Evolutionary conservation across 2,888 invertebrate genomes (phyloP), one percentile per base, ranked within the genome.

Genomic region (Philereme transversata): DNA sequence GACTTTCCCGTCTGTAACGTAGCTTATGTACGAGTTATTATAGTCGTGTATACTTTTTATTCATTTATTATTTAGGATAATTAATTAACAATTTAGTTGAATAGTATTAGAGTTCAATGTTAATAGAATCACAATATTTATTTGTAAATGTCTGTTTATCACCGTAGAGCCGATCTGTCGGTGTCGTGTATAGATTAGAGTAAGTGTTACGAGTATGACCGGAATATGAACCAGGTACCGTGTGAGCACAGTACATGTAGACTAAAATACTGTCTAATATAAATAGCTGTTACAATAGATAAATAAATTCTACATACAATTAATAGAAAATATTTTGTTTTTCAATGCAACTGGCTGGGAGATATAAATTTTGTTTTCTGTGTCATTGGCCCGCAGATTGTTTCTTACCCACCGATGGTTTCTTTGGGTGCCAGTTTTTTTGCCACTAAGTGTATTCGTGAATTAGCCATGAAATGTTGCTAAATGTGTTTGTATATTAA

Each of bases 201-300:
- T 86, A 90, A 90, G 86, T 88, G 90, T 90, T 90, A n/a, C n/a
- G n/a, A n/a, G n/a, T n/a, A 86, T 77, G 22, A 83, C 84, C 85
- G 72, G 64, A 54, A 55, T 58, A 62, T 62, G 53, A 62, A 62
- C 51, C 65, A 71, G 81, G 78, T 84, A 82, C 71, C 70, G 80
- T 84, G 84, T 83, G 81, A 81, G 77, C 79, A 77, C 80, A 75
- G 74, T 62, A 55, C 55, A 49, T 52, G 46, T 60, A 55, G 50
- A 58, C 56, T 67, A 46, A 47, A 46, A 51, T 67, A 67, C 58
- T 61, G 47, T 64, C 57, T 55, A 55, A 61, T 64, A 64, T 63
- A 59, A 48, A 66, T 67, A 67, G 68, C 47, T 64, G 64, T 70
- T 68, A 64, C 68, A 65, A 70, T 69, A 69, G 65, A 57, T 68